These are phyloP conservation scores for Carterocephalus palaemon DNA, from an alignment of 2,888 invertebrate species.

Conservation along the genomic window DNA sequence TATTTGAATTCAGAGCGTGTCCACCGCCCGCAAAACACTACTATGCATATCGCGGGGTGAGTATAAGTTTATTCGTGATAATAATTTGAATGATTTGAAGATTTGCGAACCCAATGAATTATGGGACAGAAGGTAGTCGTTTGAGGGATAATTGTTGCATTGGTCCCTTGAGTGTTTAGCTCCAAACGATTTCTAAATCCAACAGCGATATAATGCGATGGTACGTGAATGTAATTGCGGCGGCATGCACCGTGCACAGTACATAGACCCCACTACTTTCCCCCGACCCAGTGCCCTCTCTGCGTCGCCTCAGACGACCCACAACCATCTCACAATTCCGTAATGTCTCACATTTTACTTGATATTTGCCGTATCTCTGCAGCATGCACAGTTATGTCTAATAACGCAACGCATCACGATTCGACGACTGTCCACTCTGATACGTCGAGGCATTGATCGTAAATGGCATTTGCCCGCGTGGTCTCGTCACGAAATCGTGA, in stretches of 20 bases:
- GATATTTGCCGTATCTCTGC: slow-evolving; percentile 59
- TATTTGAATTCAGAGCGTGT: too few relatives aligned
- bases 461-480: slow-evolving; percentile 26
- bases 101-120: too few relatives aligned
- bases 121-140: too few relatives aligned
- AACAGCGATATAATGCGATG: slow-evolving; percentile 33
- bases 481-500: slow-evolving; percentile 33
- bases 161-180: slow-evolving; percentile 13
- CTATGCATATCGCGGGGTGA: too few relatives aligned
- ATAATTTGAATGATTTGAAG: too few relatives aligned
- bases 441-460: slow-evolving; percentile 36
- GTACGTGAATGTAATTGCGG: slow-evolving; percentile 50
- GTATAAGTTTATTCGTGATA: too few relatives aligned
- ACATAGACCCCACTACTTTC: slow-evolving; percentile 66
- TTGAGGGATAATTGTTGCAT: slow-evolving; percentile 5
- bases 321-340: slow-evolving; percentile 66
- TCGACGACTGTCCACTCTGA: slow-evolving; percentile 43
- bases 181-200: slow-evolving; percentile 19
- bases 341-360: slow-evolving; percentile 70
- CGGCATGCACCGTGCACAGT: slow-evolving; percentile 64
- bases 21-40: too few relatives aligned
- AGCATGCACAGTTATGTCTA: slow-evolving; percentile 56
- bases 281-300: slow-evolving; percentile 77
- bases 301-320: slow-evolving; percentile 55
- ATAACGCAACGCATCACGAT: slow-evolving; percentile 45